Evolutionary conservation across 2,797 vertebrate species (phyloP), one percentile per base, ranked within the genome.

Genomic region (Helostoma temminkii): DNA sequence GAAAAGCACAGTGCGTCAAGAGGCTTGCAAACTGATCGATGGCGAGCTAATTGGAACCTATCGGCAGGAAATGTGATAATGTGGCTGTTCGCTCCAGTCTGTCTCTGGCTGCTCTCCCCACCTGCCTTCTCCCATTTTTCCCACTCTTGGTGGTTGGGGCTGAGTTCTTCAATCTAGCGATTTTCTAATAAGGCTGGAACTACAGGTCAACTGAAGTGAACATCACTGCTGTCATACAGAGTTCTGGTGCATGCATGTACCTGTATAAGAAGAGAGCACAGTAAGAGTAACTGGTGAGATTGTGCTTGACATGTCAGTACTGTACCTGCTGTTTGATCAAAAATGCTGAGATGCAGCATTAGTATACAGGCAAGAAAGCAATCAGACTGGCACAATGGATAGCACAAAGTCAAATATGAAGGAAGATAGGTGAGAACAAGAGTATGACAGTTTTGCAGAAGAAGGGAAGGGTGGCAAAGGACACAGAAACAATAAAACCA

Each of bases 41-140:
- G 80, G 66, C 8, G 28, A 75, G 82, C 89, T 92, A 91, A 92
- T 92, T 90, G 91, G 85, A 91, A 91, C 90, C 88, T 84, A 87
- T 88, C 65, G 36, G 56, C 78, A 90, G 90, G 90, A 91, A 93
- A 90, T 88, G 85, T 86, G 89, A 85, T 90, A 89, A 92, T 90
- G 83, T 84, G 82, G 83, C 72, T 81, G 80, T 66, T 85, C 64
- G 14, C 71, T 78, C 68, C 58, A 69, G 71, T 82, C 68, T 67
- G 39, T 76, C 77, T 83, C 80, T 8, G 62, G 66, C 76, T 74
- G 66, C 65, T 16, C 65, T 56, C 26, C n/a, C 22, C 41, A 10
- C 26, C 58, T 1, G 6, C 59, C 66, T 67, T 41, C 32, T 48
- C 37, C 30, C 48, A 71, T 52, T 60, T 67, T 49, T 60, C 53